A percentile compares a stretch with the other conserved stretches of the same genome.
Evolutionary conservation across 2,888 invertebrate genomes (phyloP).

Genomic region (Molorchus minor): DNA sequence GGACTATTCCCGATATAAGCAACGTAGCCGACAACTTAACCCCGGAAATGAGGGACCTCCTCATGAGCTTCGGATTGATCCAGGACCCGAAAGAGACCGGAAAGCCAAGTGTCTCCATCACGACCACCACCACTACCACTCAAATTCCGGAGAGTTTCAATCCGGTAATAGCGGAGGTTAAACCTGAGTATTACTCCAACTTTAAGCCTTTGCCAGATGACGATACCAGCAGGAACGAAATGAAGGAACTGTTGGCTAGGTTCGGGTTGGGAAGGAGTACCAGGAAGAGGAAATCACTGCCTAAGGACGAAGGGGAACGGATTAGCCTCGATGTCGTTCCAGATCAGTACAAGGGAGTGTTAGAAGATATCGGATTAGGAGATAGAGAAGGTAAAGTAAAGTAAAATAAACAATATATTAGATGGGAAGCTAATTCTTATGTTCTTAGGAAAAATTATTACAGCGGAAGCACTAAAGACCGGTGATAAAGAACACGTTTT

Average conservation of each 20-base stretch:
- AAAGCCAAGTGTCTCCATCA: too few species aligned
- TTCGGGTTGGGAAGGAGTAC: constrained; percentile 57
- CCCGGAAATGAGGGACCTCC: constrained; percentile 61
- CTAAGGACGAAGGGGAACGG: constrained; percentile 35
- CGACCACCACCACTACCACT: constrained; percentile 8
- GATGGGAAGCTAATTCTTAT: not conserved
- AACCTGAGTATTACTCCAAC: constrained; percentile 56
- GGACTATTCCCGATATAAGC: constrained; percentile 54
- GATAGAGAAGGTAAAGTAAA: constrained; percentile 40
- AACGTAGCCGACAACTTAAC: constrained; percentile 58
- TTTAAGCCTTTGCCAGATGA: constrained; percentile 61
- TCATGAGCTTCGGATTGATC: constrained; percentile 63
- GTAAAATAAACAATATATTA: not conserved
- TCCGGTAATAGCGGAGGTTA: constrained; percentile 52
- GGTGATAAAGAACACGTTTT: constrained; percentile 50
- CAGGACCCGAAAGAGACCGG: constrained; percentile 50
- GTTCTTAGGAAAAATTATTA: constrained; percentile 30
- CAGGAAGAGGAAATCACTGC: constrained; percentile 42
- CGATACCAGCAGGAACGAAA: constrained; percentile 53
- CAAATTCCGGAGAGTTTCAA: constrained; percentile 35
- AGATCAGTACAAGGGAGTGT: constrained; percentile 53
- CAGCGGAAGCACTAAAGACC: constrained; percentile 28
- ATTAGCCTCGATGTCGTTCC: constrained; percentile 58
- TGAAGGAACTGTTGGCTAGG: constrained; percentile 57
- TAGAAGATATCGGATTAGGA: constrained; percentile 57